Base-by-base conservation (phyloP, 2,797 vertebrate genomes). In the Eurystomus glaucurus region DNA sequence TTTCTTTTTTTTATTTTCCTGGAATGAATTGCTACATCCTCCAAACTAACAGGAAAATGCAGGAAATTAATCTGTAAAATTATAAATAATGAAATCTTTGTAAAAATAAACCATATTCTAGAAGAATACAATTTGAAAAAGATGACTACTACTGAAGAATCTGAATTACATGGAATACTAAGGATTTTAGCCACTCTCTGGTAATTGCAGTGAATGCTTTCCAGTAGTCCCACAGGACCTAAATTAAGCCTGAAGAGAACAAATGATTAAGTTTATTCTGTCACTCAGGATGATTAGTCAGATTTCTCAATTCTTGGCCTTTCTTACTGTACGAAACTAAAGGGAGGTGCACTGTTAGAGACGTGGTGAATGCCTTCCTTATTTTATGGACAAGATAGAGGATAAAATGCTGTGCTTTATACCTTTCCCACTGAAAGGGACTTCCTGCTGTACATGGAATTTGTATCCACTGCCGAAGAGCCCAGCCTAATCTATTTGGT, bases 91-190 rank as follows among this genome's bases (percentile, higher is more conserved):
- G 1, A 61, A 1, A 6, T 35, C 19, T 74, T 60, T 33, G 14
- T 65, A 65, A 92, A 89, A 81, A 65, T 54, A 79, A 82, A 31
- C 3, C 2, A 23, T 69, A 37, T 48, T 72, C 14, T 84, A 29
- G 21, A 87, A 91, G 2, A 85, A 76, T 7, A 39, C 14, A 29
- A 48, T 74, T 62, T 77, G 20, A 76, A 85, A 94, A 88, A 70
- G 25, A 37, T 2, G 51, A 64, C 48, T 66, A 62, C 5, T 37
- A 55, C 33, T 35, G 37, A 65, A 79, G 22, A 64, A 6, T 46
- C 58, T 94, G 58, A 93, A 85, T 57, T 28, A 46, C 13, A 37
- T 57, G 5, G 5, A 83, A 41, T 60, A 26, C 8, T 77, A 66
- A 81, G 29, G n/a, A 55, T 55, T 58, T 71, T 71, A 68, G 13